Base-by-base conservation (phyloP, 92 coral and sea anemone genomes). In the Epizoanthus fatuus region DNA sequence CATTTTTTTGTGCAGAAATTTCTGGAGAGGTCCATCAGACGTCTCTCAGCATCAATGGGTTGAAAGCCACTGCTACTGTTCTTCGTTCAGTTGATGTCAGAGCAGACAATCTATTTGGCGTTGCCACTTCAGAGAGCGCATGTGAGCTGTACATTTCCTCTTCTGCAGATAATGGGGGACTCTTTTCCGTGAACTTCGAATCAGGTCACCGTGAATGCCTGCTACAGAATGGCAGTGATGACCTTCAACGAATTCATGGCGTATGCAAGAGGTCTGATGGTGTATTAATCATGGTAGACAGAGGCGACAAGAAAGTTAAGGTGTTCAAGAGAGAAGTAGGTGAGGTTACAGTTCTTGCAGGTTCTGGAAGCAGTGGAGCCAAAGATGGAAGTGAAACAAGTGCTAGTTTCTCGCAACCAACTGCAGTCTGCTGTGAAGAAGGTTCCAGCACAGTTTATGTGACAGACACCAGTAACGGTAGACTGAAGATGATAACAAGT, bases 331-430 rank as follows among this genome's bases (percentile, higher is more conserved):
- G 57, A 69, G 88, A 81, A 42, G 42, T 40, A 13, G 9, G 53
- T 44, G 69, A 81, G 66, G 87, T 81, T 62, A 81, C 66, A 81
- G 91, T 81, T 44, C 54, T 87, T 74, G 87, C 68, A 22, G 81
- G 87, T 71, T 87, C 91, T 56, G 87, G 82, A 81, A 57, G 84
- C 38, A 74, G 84, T 63, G 85, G 89, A 45, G 52, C 84, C 81
- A 78, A 89, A 85, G 92, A 89, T 75, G 89, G 93, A 16, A 62
- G 93, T 39, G 79, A 79, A 64, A 79, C 76, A 78, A 85, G 84
- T 63, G 83, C 73, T 20, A 69, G 93, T 64, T 89, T 89, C 65
- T 84, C 89, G 4, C 92, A 88, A 88, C 92, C 85, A 78, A 88
- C 92, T 60, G 84, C 89, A 19, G 86, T 89, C 67, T 89, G 89